Conservation (phyloP, 2,113 vertebrate genomes). For the Gasterosteus aculeatus region DNA sequence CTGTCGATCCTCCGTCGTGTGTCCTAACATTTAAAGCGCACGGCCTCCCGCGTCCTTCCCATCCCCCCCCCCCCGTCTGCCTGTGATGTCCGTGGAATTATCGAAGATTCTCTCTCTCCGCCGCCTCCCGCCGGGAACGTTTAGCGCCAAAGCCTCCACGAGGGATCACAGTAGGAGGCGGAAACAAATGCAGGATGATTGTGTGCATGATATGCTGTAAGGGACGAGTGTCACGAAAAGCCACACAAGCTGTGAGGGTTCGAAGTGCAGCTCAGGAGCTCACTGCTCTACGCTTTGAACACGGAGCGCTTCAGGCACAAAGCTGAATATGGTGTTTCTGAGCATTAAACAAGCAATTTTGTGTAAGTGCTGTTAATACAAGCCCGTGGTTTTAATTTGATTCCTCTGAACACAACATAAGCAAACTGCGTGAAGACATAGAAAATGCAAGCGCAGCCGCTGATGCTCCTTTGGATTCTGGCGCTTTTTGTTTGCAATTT, state of each 20-base stretch:
- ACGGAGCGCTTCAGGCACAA: conserved; percentile 14
- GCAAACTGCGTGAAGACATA: neutral
- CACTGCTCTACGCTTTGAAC: conserved; percentile 3
- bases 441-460: neutral
- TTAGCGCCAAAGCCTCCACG: conserved; percentile 34
- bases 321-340: neutral
- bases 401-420: neutral
- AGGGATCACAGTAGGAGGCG: conserved; percentile 23
- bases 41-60: neutral
- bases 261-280: conserved; percentile 3
- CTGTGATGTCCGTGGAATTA: conserved; percentile 48
- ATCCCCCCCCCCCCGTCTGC: neutral
- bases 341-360: neutral
- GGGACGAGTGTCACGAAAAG: conserved; percentile 47
- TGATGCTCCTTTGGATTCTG: neutral
- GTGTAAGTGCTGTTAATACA: neutral
- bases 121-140: conserved; percentile 49
- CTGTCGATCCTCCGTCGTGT: conserved; percentile 11
- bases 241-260: neutral
- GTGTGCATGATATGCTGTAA: conserved; percentile 61
- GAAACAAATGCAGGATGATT: conserved; percentile 71
- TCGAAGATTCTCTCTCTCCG: conserved; percentile 35
- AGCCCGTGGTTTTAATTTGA: conserved; percentile 7
- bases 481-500: neutral
- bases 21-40: conserved; percentile 21